Conservation (phyloP, 2,888 invertebrate species). For the Tetragonisca angustula region DNA sequence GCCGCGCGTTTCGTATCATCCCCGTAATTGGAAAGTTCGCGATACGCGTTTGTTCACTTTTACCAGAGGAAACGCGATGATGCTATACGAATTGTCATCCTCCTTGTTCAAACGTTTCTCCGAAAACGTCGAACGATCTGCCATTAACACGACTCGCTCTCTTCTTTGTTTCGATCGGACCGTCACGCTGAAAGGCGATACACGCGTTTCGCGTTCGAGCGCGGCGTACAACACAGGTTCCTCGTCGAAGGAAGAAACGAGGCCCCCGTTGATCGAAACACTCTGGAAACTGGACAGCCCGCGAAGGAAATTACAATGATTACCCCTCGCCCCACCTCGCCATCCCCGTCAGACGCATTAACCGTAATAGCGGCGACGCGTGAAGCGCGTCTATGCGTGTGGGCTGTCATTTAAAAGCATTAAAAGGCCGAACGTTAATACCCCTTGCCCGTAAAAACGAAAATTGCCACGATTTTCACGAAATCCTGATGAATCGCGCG, state of each 20-base stretch:
- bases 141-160: not conserved
- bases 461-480: constrained; percentile 28
- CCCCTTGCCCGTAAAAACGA: constrained; percentile 11
- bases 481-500: constrained; percentile 21
- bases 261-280: constrained; percentile 1
- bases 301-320: constrained; percentile 36
- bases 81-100: too few species aligned
- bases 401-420: constrained; percentile 40
- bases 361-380: constrained; percentile 23
- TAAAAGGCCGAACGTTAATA: constrained; percentile 17
- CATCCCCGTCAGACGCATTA: constrained; percentile 36
- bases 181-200: not conserved
- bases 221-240: too few species aligned
- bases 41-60: not conserved
- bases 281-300: not conserved
- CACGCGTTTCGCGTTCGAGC: not conserved
- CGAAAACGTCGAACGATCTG: too few species aligned
- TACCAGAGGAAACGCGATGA: too few species aligned
- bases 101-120: too few species aligned
- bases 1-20: not conserved
- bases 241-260: not conserved
- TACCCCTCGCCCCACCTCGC: constrained; percentile 4
- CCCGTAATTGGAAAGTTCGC: not conserved
- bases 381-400: not conserved
- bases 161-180: constrained; percentile 2